Evolutionary conservation across 2,113 vertebrate species (phyloP).

Genomic region (Australoheros scitulus): DNA sequence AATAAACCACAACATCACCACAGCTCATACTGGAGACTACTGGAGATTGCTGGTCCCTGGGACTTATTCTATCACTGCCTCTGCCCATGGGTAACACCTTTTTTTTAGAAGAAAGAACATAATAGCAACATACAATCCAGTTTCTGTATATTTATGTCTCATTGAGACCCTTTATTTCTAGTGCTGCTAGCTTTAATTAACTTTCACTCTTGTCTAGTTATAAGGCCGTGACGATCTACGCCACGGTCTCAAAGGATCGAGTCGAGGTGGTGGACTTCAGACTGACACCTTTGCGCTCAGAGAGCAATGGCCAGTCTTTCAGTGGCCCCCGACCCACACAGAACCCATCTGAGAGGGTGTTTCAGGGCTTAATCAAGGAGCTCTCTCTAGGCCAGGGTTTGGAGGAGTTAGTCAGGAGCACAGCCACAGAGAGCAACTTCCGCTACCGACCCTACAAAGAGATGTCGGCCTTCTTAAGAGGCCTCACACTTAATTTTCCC

Average conservation of each 20-base stretch:
- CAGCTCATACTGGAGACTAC: conserved; percentile 90
- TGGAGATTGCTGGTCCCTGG: conserved; percentile 93
- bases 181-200: neutral
- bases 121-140: neutral
- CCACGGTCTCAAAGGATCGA: conserved; percentile 81
- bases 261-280: conserved; percentile 89
- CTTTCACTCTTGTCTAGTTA: conserved; percentile 81
- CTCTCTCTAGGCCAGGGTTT: conserved; percentile 90
- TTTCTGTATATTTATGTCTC: neutral
- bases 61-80: conserved; percentile 87
- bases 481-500: conserved; percentile 91
- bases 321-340: conserved; percentile 68
- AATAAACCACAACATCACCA: conserved; percentile 87
- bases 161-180: neutral
- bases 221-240: conserved; percentile 80
- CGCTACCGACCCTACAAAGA: conserved; percentile 88
- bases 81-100: conserved; percentile 87
- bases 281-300: conserved; percentile 78
- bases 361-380: conserved; percentile 89
- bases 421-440: conserved; percentile 84
- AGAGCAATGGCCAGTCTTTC: conserved; percentile 59
- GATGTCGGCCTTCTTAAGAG: conserved; percentile 84
- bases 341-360: conserved; percentile 83
- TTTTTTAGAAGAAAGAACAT: neutral
- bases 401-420: conserved; percentile 83